Evolutionary conservation across 2,113 vertebrate genomes (phyloP).

Genomic region (Genyomyrus donnyi): DNA sequence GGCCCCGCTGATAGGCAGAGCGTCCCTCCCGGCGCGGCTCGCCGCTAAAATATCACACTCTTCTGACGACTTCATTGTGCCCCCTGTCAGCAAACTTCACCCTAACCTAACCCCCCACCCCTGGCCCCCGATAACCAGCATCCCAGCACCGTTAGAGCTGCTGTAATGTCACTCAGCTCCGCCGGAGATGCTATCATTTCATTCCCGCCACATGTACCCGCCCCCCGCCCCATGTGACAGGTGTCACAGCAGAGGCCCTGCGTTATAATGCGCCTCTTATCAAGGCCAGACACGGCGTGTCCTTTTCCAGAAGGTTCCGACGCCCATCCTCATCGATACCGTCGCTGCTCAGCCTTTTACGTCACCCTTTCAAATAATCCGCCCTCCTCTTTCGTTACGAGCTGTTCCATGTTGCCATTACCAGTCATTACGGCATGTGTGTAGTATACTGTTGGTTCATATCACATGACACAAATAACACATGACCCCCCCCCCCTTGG

Average conservation of each 20-base stretch:
- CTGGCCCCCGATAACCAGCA: not conserved
- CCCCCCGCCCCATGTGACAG: not conserved
- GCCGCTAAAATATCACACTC: constrained; percentile 65
- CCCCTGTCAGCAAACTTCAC: constrained; percentile 79
- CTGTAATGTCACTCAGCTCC: constrained; percentile 46
- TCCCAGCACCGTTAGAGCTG: constrained; percentile 29
- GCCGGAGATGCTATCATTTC: constrained; percentile 36
- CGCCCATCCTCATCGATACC: not conserved
- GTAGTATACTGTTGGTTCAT: not conserved
- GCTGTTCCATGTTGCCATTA: not conserved
- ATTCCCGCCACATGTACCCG: constrained; percentile 36
- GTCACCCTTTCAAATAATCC: not conserved
- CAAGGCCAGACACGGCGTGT: constrained; percentile 4
- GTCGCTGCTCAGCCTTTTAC: not conserved
- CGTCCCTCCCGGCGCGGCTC: not conserved
- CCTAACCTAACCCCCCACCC: not conserved
- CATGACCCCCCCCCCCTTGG: not conserved
- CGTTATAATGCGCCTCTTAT: constrained; percentile 13
- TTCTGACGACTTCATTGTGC: constrained; percentile 85
- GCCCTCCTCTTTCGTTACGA: not conserved
- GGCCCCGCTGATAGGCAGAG: not conserved
- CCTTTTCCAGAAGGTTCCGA: not conserved
- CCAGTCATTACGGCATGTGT: not conserved
- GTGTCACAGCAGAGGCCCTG: constrained; percentile 7
- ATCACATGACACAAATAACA: not conserved